phyloP scores from a whole-genome alignment of 2,888 invertebrate genomes.

The Sinhomidia bicolor region DNA sequence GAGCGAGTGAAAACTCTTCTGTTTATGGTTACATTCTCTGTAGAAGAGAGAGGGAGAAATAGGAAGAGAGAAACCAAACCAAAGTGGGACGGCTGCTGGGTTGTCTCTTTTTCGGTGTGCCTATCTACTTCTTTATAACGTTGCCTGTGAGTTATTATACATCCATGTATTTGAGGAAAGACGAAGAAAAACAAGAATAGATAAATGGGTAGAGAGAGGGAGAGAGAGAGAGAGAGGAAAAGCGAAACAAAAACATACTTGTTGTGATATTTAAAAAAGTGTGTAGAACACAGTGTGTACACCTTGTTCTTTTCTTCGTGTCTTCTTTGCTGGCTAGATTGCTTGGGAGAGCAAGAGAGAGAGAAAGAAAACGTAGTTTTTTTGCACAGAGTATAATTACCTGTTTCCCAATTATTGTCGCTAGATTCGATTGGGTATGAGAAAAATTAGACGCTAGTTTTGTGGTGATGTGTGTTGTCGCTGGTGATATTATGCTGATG shows the following conservation, averaged over 20 bases:
- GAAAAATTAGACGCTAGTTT: background rate
- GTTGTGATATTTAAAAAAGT: conserved; percentile 1
- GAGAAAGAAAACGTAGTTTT: conserved; percentile 8
- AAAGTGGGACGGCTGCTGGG: conserved; percentile 24
- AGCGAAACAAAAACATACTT: background rate
- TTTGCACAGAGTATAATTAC: background rate
- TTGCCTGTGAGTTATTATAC: background rate
- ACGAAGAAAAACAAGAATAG: conserved; percentile 30
- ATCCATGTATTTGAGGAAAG: background rate
- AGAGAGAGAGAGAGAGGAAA: conserved; percentile 10
- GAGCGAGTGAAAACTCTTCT: conserved; percentile 77
- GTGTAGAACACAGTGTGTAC: too few relatives aligned
- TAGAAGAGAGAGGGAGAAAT: background rate
- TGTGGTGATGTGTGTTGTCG: background rate
- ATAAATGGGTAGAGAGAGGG: background rate
- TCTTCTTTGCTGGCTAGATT: background rate
- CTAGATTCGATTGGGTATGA: background rate
- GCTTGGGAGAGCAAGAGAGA: background rate
- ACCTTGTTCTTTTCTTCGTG: conserved; percentile 9
- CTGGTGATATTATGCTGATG: conserved; percentile 19
- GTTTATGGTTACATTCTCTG: conserved; percentile 42
- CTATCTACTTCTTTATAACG: background rate
- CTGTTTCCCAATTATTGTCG: background rate
- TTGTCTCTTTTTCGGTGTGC: background rate
- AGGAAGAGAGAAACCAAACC: conserved; percentile 38